phyloP scores from a whole-genome alignment of 2,113 vertebrate genomes.

The Tringa solitaria region DNA sequence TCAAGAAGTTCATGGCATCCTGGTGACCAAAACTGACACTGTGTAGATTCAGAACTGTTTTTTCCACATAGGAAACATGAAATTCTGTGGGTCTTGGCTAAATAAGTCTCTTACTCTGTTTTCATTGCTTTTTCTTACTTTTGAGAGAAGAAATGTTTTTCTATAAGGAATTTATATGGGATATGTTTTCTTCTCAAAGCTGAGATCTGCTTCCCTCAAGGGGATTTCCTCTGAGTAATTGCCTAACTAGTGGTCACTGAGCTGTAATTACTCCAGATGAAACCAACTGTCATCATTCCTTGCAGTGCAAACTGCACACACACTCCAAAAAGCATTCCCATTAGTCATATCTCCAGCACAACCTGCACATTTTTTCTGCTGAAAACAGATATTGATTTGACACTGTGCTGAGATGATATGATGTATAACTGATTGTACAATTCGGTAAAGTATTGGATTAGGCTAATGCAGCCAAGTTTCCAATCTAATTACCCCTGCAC shows the following conservation, averaged over 20 bases:
- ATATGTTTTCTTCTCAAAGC: not conserved
- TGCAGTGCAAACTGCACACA: not conserved
- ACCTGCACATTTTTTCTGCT: not conserved
- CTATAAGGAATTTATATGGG: not conserved
- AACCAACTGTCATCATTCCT: constrained; percentile 20
- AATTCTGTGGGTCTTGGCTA: not conserved
- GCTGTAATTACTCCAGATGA: constrained; percentile 36
- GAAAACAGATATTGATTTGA: constrained; percentile 62
- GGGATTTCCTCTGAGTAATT: constrained; percentile 24
- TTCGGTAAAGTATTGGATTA: constrained; percentile 49
- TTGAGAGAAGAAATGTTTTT: not conserved
- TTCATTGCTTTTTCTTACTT: not conserved
- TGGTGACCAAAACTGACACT: not conserved
- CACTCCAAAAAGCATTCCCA: not conserved
- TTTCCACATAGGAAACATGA: not conserved
- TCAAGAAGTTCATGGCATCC: not conserved
- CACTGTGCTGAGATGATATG: constrained; percentile 18
- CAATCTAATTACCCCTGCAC: constrained; percentile 39
- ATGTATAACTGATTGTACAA: constrained; percentile 45
- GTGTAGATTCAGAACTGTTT: not conserved
- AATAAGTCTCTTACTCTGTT: not conserved
- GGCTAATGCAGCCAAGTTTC: constrained; percentile 46
- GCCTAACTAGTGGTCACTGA: not conserved
- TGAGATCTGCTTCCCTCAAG: not conserved
- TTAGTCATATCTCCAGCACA: constrained; percentile 18